Base-by-base conservation (phyloP, 2,797 vertebrate genomes). In the Epinephelus coioides region DNA sequence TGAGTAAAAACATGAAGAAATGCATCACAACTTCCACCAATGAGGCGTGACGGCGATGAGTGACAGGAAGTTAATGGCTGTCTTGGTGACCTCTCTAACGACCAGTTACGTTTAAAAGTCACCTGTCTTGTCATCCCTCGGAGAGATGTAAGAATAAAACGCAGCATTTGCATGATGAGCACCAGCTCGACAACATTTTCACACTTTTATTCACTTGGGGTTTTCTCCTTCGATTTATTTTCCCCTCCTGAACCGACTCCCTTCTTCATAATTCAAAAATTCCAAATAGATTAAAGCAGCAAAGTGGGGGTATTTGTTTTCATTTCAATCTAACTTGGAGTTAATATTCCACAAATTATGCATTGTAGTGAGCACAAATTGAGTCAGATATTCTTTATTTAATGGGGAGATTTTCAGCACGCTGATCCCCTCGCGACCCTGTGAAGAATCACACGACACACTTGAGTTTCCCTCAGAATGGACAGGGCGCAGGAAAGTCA, bases 71-170 rank as follows among this genome's bases (percentile, higher is more conserved):
- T 87, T 91, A 93, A 93, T 86, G 86, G 88, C 74, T 80, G 76
- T 70, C 76, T 69, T 64, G 67, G 76, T 86, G 91, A 88, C 87
- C 88, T 81, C 86, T 66, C 77, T 73, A 82, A 88, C 25, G 54
- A 88, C 83, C 76, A 76, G 76, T 83, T 73, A 73, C 74, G 76
- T 92, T 93, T 86, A 94, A 93, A 95, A 93, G 87, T 86, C 88
- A 91, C 86, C 84, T 85, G 83, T 79, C 78, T 78, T 73, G 53
- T 83, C 61, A 79, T 65, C 73, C 61, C 60, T 82, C 56, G 2
- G 65, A 40, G 47, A 76, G 61, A 34, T 46, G n/a, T 46, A 40
- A 34, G 50, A 60, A 47, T 54, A 30, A 79, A 81, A 82, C 27
- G 13, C 54, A 60, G n/a, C 69, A 69, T 89, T 89, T 87, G 67